Evolutionary conservation across 2,888 invertebrate genomes (phyloP).

Genomic region (Clistopyga incitator): DNA sequence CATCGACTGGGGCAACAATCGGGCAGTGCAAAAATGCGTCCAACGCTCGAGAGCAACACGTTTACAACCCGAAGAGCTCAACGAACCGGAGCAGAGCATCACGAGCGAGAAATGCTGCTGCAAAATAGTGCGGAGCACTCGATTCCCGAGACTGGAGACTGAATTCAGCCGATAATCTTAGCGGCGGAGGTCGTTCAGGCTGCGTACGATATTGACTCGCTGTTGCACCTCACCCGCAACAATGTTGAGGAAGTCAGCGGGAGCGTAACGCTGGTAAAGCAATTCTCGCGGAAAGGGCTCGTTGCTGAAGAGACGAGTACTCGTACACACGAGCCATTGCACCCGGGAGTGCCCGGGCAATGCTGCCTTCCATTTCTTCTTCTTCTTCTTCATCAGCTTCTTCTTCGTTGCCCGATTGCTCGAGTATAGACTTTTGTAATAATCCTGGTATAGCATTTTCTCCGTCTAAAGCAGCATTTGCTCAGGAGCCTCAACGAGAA

Average conservation of each 20-base stretch:
- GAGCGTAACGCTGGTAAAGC: conserved; percentile 51
- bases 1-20: conserved; percentile 27
- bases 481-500: conserved; percentile 3
- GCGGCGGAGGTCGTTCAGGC: conserved; percentile 63
- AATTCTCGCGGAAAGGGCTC: conserved; percentile 29
- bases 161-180: not conserved
- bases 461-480: conserved; percentile 16
- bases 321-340: conserved; percentile 45
- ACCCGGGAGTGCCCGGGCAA: conserved; percentile 15
- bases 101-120: conserved; percentile 42
- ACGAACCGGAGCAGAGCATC: conserved; percentile 54
- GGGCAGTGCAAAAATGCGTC: not conserved
- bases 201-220: conserved; percentile 9
- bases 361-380: conserved; percentile 1
- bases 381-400: conserved; percentile 29
- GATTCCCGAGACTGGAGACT: conserved; percentile 34
- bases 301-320: not conserved
- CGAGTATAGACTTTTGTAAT: conserved; percentile 4
- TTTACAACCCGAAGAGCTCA: conserved; percentile 50
- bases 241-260: conserved; percentile 61
- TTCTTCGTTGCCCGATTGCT: conserved; percentile 42
- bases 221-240: conserved; percentile 10
- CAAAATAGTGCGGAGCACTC: conserved; percentile 29
- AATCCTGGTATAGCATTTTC: not conserved
- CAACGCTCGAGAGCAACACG: not conserved